Percentiles rank a stretch among this genome's conserved stretches.
These are phyloP conservation scores for Drosophila stalkeri DNA, from an alignment of 2,888 invertebrate genomes.

Conservation along the genomic window DNA sequence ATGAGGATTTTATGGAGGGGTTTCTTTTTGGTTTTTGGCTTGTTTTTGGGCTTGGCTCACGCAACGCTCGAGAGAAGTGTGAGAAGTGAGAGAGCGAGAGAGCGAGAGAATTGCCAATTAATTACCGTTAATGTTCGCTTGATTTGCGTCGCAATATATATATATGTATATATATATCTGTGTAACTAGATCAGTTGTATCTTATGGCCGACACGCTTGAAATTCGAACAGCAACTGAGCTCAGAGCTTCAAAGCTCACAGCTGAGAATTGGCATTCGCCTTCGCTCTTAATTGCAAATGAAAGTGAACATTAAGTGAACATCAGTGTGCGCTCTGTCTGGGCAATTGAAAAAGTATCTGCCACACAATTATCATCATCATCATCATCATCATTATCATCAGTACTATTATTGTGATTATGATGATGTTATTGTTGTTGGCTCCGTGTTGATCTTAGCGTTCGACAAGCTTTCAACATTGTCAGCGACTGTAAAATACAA, in stretches of 20 bases:
- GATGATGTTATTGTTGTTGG: slow-evolving; percentile 12
- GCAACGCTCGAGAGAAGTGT: slow-evolving; percentile 35
- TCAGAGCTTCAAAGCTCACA: not conserved
- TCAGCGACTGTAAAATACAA: slow-evolving; percentile 35
- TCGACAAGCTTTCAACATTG: slow-evolving; percentile 57
- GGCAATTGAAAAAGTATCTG: slow-evolving; percentile 54
- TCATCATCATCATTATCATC: slow-evolving; percentile 15
- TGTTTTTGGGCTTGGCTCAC: slow-evolving; percentile 60
- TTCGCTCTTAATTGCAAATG: slow-evolving; percentile 59
- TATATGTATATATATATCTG: slow-evolving; percentile 27
- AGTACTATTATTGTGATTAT: slow-evolving; percentile 1
- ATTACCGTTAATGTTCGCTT: slow-evolving; percentile 71
- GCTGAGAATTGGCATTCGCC: slow-evolving; percentile 36
- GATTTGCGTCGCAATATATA: slow-evolving; percentile 41
- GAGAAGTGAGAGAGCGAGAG: slow-evolving; percentile 8
- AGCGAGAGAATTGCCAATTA: slow-evolving; percentile 49
- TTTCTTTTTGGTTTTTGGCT: slow-evolving; percentile 38
- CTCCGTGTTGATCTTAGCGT: slow-evolving; percentile 41
- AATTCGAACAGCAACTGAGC: slow-evolving; percentile 43
- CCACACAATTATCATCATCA: slow-evolving; percentile 37
- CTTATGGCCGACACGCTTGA: slow-evolving; percentile 55
- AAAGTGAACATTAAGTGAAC: slow-evolving; percentile 61
- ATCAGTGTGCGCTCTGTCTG: slow-evolving; percentile 20
- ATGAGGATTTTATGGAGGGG: slow-evolving; percentile 40
- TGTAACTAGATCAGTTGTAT: slow-evolving; percentile 47